These are phyloP conservation scores for Sternarchorhynchus goeldii DNA, from an alignment of 2,797 vertebrate genomes.

Conservation along the genomic window DNA sequence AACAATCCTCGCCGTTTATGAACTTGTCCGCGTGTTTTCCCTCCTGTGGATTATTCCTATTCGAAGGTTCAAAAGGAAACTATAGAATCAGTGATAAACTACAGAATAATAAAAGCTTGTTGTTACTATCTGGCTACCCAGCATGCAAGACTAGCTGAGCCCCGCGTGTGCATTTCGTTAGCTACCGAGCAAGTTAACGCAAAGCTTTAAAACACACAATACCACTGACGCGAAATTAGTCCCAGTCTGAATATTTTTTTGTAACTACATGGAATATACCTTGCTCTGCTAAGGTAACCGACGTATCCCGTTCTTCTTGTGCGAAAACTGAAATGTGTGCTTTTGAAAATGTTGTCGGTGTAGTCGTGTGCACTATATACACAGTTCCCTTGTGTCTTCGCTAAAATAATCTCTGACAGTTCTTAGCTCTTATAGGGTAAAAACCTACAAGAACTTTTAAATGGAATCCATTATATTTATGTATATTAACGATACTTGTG, in stretches of 20 bases:
- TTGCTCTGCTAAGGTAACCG: not conserved
- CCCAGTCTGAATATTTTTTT: too few species aligned
- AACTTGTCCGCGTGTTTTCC: not conserved
- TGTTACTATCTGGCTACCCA: too few species aligned
- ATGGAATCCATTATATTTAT: too few species aligned
- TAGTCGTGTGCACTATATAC: not conserved
- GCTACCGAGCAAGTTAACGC: too few species aligned
- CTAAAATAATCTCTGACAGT: too few species aligned
- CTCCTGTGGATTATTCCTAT: not conserved
- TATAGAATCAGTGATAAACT: not conserved
- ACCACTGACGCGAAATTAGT: not conserved
- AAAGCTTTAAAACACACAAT: too few species aligned
- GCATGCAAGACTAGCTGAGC: too few species aligned
- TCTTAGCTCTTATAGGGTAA: too few species aligned
- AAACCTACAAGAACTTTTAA: too few species aligned
- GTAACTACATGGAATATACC: not conserved
- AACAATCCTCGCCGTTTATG: not conserved
- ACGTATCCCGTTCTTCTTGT: too few species aligned
- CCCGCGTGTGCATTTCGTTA: not conserved
- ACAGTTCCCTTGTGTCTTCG: conserved; percentile 29
- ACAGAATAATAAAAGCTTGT: not conserved
- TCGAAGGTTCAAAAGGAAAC: not conserved
- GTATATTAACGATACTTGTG: too few species aligned
- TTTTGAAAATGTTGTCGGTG: not conserved
- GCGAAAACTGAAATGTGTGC: rapidly evolving